Evolutionary conservation across 2,797 vertebrate genomes (phyloP), one percentile per base, ranked within the genome.

Genomic region (Phataginus tricuspis): DNA sequence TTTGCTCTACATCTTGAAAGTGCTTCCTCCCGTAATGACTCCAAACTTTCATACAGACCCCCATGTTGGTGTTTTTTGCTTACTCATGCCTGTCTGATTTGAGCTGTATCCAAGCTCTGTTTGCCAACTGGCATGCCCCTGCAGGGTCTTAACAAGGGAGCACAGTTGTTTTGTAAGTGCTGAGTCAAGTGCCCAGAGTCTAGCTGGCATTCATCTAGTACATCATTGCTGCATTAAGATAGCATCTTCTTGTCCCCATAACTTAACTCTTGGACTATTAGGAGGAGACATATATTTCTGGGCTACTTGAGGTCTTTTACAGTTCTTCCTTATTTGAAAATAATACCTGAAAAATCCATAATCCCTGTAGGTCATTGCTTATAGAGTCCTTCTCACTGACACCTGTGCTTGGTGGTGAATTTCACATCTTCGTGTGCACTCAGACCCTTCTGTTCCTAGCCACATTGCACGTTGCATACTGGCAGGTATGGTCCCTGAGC

Each of bases 81-180:
- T 92, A 96, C 86, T 97, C 97, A 96, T 83, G 82, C 66, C 82
- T 83, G 53, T 93, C 86, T 95, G 77, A 66, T 83, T 94, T 87
- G 93, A 93, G 45, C n/a, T 71, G 34, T 25, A 0, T 61, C 93
- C 95, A 95, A 89, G 82, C 16, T 27, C 4, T 51, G 21, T 91
- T 87, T 97, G 96, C 97, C 96, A 95, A 0, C 4, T 90, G 94
- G 93, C 91, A 31, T 13, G 45, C 31, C 75, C 69, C 59, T 77
- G 89, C 63, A 45, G 87, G 77, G 72, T 59, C 91, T 93, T 87
- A 49, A 61, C 82, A 59, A 95, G 90, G 79, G 90, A 95, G 96
- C 66, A 72, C 55, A 61, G 64, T 72, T 57, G 90, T 90, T 91
- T 86, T 84, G 0, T 77, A 87, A 93, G 91, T 15, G 64, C 75